Evolutionary conservation across 1,140 invertebrate genomes (phyloP), one percentile per base, ranked within the genome.

Genomic region (Vollenhovia emeryi): DNA sequence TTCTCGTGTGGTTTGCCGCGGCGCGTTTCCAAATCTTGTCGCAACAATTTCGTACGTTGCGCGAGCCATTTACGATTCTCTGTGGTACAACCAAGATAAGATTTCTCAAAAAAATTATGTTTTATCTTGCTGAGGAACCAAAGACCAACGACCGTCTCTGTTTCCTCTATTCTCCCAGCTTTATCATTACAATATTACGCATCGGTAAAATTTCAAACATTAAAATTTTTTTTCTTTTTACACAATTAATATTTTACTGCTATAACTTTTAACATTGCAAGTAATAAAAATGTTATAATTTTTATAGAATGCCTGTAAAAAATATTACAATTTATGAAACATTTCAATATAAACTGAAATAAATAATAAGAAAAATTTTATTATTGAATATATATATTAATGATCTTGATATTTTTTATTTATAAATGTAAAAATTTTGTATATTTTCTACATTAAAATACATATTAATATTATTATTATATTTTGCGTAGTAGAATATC

Each of bases 1-100:
- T 90, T 9, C 66, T 90, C 9, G 48, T 91, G 30, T 90, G 88
- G 90, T 92, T 87, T 40, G 33, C 83, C 3, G 87, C 84, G 8
- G 90, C 91, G 0, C 84, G 84, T 52, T 86, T 90, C 50, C 86
- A 91, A 64, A 75, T 92, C 9, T 66, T 91, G 13, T 68, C 66
- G 3, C 30, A 11, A 21, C 59, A 87, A 60, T 60, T 86, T 0
- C 36, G 80, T 21, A 40, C 6, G 11, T 73, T 45, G 79, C 48
- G 2, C 18, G 7, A 21, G 66, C 48, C 43, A 68, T 71, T 66
- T 89, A 86, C 45, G 36, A 86, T 4, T 76, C 69, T 1, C 40
- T 66, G 0, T 92, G 91, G 90, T 24, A 59, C n/a, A 48, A 55
- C 59, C 52, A 76, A 45, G 30, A 78, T 7, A 48, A 9, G 6